Evolutionary conservation across 2,113 vertebrate species (phyloP), one percentile per base, ranked within the genome.

Genomic region (Phalacrocorax brasilianus): DNA sequence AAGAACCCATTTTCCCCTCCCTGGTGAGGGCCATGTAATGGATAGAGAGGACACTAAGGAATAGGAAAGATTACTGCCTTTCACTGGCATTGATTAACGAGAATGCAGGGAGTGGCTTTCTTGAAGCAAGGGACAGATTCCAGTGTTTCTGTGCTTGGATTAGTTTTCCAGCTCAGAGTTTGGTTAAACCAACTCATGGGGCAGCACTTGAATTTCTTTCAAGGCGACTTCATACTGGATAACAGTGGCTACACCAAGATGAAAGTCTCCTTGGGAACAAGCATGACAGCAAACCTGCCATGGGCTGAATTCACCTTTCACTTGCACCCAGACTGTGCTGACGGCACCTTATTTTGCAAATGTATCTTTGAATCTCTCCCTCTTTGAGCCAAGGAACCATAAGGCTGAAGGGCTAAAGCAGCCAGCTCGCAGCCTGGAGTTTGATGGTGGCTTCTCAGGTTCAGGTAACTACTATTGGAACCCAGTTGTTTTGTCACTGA

Each of bases 251-350:
- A 45, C 28, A 16, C 20, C 9, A 3, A 9, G 68, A 28, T 30
- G 26, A 75, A 44, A 56, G 23, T 50, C 19, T 77, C 42, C 56
- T 8, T 28, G 32, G 38, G 66, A 27, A 45, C 45, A 40, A 35
- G 49, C 5, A 3, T 1, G 27, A n/a, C 7, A 62, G 18, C 32
- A 63, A 77, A 62, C 12, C 11, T 32, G n/a, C 20, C 0, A 2
- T 45, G 21, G 16, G 38, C n/a, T 59, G 59, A 53, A 26, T 38
- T 40, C 8, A 1, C 23, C 58, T 59, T 32, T 14, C 50, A 12
- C 15, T 3, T 17, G 27, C 10, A 28, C 15, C 3, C 44, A 8
- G 27, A 38, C 8, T 16, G 9, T 38, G 66, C 35, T 50, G 58
- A 56, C 33, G 40, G 22, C 17, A 8, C 17, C 30, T 66, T 23